A percentile compares a stretch with the other conserved stretches of the same genome.
Evolutionary conservation across 30 jellyfish, hydroid and myxozoan species (phyloP).

Genomic region (Pseudorhiza aurosa): DNA sequence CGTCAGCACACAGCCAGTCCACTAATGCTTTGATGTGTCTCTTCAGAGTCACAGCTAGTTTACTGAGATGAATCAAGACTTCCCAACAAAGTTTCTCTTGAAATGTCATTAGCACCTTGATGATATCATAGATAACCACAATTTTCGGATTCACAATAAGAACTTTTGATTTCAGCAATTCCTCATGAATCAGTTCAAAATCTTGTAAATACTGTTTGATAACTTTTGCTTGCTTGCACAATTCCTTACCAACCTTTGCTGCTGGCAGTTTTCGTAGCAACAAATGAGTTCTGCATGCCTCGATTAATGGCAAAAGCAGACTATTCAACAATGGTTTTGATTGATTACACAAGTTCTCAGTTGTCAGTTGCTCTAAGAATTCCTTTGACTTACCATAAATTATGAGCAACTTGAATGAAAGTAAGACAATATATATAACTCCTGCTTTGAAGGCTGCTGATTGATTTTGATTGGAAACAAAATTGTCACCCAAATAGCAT

Average conservation of each 20-base stretch:
- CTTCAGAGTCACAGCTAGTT: background rate
- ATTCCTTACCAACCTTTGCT: background rate
- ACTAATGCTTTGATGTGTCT: background rate
- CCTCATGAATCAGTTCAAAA: constrained; percentile 13
- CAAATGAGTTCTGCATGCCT: constrained; percentile 17
- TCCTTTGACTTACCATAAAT: constrained; percentile 18
- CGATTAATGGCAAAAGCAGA: constrained; percentile 3
- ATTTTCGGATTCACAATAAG: constrained; percentile 44
- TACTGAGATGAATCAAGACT: background rate
- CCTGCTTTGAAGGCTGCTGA: background rate
- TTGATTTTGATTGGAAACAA: background rate
- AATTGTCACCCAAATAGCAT: background rate
- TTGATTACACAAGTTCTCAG: background rate
- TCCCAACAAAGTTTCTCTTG: constrained; percentile 47
- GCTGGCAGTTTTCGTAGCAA: constrained; percentile 3
- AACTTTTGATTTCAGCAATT: constrained; percentile 4
- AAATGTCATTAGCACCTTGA: constrained; percentile 15
- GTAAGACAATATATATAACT: constrained; percentile 6
- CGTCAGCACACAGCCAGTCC: background rate
- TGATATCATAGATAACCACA: constrained; percentile 26
- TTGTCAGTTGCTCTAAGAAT: background rate
- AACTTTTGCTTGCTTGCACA: constrained; percentile 46
- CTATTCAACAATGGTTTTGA: background rate
- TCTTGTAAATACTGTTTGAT: constrained; percentile 17
- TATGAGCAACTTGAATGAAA: constrained; percentile 20